Conservation (phyloP, 53 echinoderm and acorn worm species). For the Crossaster papposus region DNA sequence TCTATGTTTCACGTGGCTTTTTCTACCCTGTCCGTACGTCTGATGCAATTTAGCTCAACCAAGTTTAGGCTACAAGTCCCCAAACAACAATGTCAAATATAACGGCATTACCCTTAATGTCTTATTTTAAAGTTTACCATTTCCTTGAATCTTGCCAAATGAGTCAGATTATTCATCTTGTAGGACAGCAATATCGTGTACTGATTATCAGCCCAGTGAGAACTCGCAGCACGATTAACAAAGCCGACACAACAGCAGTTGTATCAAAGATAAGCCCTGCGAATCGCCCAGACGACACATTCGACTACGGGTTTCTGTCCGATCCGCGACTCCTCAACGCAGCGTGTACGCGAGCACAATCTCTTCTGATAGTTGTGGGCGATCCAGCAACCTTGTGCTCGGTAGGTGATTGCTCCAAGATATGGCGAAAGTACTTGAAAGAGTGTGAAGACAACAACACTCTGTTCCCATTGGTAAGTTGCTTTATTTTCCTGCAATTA, state of each 20-base stretch:
- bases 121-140: no score
- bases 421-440: slow-evolving; percentile 73
- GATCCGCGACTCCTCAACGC: slow-evolving; percentile 74
- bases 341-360: slow-evolving; percentile 77
- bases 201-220: slow-evolving; percentile 75
- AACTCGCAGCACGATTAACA: slow-evolving; percentile 61
- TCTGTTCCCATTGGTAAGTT: slow-evolving; percentile 40
- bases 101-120: no score
- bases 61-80: no score
- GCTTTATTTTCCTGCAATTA: no score
- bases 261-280: slow-evolving; percentile 13
- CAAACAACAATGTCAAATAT: no score
- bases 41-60: no score
- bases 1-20: no score
- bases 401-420: slow-evolving; percentile 70
- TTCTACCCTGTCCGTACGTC: no score
- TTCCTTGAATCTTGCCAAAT: not conserved
- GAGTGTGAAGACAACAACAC: slow-evolving; percentile 58
- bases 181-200: slow-evolving; percentile 75
- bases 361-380: slow-evolving; percentile 71
- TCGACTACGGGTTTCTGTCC: slow-evolving; percentile 73
- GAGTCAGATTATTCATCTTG: not conserved
- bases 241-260: not conserved
- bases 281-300: slow-evolving; percentile 59
- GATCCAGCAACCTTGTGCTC: slow-evolving; percentile 73